Base-by-base conservation (phyloP, 2,113 vertebrate species). In the Entosphenus tridentatus region DNA sequence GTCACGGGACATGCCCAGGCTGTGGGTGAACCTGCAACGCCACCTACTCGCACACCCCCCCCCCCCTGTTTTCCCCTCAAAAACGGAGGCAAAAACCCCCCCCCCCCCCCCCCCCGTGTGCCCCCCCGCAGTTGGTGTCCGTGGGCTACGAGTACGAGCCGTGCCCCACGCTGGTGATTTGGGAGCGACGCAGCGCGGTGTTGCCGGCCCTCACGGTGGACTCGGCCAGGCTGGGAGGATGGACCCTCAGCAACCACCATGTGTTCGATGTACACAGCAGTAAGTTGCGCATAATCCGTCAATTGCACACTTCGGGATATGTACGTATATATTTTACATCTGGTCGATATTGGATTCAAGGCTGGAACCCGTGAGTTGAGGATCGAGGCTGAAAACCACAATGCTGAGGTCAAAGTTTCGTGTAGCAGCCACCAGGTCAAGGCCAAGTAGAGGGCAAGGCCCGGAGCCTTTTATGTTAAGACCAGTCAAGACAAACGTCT, bases 61-160 rank as follows among this genome's bases (percentile, higher is more conserved):
- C 39, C 39, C 39, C 5, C 39, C n/a, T n/a, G n/a, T n/a, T n/a
- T n/a, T n/a, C n/a, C n/a, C n/a, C n/a, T n/a, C n/a, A n/a, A n/a
- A n/a, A n/a, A n/a, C n/a, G n/a, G n/a, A n/a, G n/a, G n/a, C n/a
- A n/a, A n/a, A n/a, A n/a, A n/a, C 39, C 5, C 39, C 39, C 5
- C 6, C 39, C 5, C 5, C 39, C 39, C 5, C 39, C 5, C 39
- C 39, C 39, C 39, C 1, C 1, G 39, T 39, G 39, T 39, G 6
- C 39, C 39, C 21, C 21, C n/a, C 62, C 10, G 62, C 62, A 65
- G 62, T 11, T 65, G 95, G 90, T 98, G 68, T 96, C 90, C 0
- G 92, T 98, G 71, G 93, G 93, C 58, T 96, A 88, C 69, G 93
- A 98, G 73, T 97, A 97, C 13, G 92, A 98, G 77, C 96, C 93